Percentiles rank a stretch among this genome's conserved stretches.
Conservation (phyloP, 1,140 invertebrate genomes). For the Drosophila azteca region DNA sequence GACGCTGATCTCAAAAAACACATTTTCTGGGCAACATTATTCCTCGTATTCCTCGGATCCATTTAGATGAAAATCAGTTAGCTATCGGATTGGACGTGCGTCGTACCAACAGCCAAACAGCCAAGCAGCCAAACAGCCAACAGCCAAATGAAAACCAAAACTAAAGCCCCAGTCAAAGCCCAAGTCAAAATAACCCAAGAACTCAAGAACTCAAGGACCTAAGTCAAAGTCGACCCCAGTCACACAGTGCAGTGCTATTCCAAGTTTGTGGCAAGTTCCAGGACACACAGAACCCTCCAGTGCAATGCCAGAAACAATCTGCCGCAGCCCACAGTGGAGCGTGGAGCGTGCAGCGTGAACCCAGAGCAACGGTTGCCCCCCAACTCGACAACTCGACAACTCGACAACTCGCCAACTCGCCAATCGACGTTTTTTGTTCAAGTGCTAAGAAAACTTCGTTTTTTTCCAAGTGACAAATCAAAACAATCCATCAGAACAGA, state of each 20-base stretch:
- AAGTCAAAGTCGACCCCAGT: too few species aligned
- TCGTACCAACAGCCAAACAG: constrained; percentile 24
- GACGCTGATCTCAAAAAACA: constrained; percentile 76
- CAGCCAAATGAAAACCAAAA: constrained; percentile 16
- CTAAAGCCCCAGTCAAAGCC: constrained; percentile 3
- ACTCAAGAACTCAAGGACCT: neutral
- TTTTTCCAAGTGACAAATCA: constrained; percentile 19
- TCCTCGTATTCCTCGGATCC: constrained; percentile 83
- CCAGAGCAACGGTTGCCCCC: neutral
- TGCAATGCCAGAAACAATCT: constrained; percentile 39
- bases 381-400: neutral
- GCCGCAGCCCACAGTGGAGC: constrained; percentile 16
- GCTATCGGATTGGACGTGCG: constrained; percentile 83
- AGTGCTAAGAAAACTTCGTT: constrained; percentile 50
- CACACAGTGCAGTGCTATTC: constrained; percentile 1
- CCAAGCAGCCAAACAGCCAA: constrained; percentile 18
- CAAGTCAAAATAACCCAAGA: too few species aligned
- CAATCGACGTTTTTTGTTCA: constrained; percentile 52
- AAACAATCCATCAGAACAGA: constrained; percentile 4
- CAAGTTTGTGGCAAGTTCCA: neutral
- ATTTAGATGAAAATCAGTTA: constrained; percentile 84
- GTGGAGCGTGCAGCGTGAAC: constrained; percentile 26
- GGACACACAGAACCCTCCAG: neutral
- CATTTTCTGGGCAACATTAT: constrained; percentile 81
- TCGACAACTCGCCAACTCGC: neutral